Percentiles rank a stretch among this genome's conserved stretches.
phyloP scores from a whole-genome alignment of 2,113 vertebrate genomes.

The Oryzias woworae region DNA sequence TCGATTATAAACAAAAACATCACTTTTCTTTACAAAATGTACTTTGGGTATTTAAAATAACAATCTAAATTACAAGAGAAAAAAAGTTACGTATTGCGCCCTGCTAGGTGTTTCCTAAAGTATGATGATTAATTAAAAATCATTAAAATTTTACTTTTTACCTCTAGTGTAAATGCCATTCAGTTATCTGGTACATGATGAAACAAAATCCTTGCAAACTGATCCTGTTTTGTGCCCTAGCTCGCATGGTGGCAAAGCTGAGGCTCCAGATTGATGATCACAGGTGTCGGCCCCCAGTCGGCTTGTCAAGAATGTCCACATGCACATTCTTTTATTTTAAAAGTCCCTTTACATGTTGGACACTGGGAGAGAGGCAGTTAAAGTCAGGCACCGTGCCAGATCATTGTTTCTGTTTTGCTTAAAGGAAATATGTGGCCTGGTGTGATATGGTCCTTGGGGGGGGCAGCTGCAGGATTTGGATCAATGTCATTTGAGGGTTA shows the following conservation, averaged over 20 bases:
- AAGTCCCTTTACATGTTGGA: slow-evolving; percentile 50
- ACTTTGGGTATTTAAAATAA: too few relatives aligned
- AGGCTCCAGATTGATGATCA: slow-evolving; percentile 52
- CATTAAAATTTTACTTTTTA: too few relatives aligned
- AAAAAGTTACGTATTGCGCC: too few relatives aligned
- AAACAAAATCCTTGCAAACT: slow-evolving; percentile 7
- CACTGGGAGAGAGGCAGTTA: slow-evolving; percentile 57
- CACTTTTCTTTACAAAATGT: too few relatives aligned
- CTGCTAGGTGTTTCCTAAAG: too few relatives aligned
- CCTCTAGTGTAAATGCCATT: neutral
- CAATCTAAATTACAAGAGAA: too few relatives aligned
- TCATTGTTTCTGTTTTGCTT: slow-evolving; percentile 74
- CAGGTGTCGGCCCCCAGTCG: slow-evolving; percentile 64
- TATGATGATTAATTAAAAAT: too few relatives aligned
- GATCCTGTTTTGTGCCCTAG: slow-evolving; percentile 13
- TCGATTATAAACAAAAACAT: too few relatives aligned
- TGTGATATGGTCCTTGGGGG: slow-evolving; percentile 59
- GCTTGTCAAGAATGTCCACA: slow-evolving; percentile 59
- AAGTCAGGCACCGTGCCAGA: slow-evolving; percentile 68
- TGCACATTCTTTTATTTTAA: slow-evolving; percentile 47
- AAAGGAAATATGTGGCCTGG: slow-evolving; percentile 65
- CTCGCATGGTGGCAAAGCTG: slow-evolving; percentile 22
- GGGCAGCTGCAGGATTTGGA: slow-evolving; percentile 66
- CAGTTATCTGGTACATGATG: slow-evolving; percentile 1
- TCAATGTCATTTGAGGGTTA: slow-evolving; percentile 68